Percentiles rank a stretch among this genome's conserved stretches.
phyloP scores from a whole-genome alignment of 2,888 invertebrate species.

The Scelioninae gen. 1 region DNA sequence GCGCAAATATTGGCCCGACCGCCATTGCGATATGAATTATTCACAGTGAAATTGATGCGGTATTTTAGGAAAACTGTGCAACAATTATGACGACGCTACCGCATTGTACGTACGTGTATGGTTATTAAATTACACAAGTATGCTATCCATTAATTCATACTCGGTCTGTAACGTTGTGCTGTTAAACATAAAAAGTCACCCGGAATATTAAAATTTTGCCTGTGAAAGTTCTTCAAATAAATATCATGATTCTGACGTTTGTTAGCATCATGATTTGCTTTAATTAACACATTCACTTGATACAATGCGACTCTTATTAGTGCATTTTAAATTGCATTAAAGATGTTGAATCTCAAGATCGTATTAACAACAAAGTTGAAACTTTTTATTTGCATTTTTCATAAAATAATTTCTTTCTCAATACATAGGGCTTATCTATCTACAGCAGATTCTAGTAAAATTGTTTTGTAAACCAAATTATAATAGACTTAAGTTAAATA shows the following conservation, averaged over 20 bases:
- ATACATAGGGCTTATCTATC: too few species aligned
- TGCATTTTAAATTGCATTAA: slow-evolving; percentile 2
- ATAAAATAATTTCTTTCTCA: too few species aligned
- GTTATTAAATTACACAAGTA: slow-evolving; percentile 61
- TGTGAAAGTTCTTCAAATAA: slow-evolving; percentile 38
- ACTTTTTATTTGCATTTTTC: too few species aligned
- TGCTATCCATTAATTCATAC: slow-evolving; percentile 47
- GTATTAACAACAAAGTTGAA: neutral
- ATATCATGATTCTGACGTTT: slow-evolving; percentile 24
- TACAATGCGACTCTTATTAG: slow-evolving; percentile 28
- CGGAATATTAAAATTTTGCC: slow-evolving; percentile 41
- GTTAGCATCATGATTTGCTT: slow-evolving; percentile 39
- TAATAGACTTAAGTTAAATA: too few species aligned
- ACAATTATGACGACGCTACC: slow-evolving; percentile 47
- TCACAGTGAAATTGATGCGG: slow-evolving; percentile 61
- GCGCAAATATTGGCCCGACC: slow-evolving; percentile 58
- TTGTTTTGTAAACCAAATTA: too few species aligned
- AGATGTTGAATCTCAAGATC: neutral
- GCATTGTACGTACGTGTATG: slow-evolving; percentile 35
- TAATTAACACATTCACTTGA: slow-evolving; percentile 7
- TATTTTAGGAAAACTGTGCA: slow-evolving; percentile 60
- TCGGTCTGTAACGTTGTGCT: slow-evolving; percentile 19
- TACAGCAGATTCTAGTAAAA: too few species aligned
- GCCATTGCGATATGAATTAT: slow-evolving; percentile 59
- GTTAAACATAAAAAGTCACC: slow-evolving; percentile 47